Evolutionary conservation across 2,113 vertebrate genomes (phyloP).

Genomic region (Cairina moschata): DNA sequence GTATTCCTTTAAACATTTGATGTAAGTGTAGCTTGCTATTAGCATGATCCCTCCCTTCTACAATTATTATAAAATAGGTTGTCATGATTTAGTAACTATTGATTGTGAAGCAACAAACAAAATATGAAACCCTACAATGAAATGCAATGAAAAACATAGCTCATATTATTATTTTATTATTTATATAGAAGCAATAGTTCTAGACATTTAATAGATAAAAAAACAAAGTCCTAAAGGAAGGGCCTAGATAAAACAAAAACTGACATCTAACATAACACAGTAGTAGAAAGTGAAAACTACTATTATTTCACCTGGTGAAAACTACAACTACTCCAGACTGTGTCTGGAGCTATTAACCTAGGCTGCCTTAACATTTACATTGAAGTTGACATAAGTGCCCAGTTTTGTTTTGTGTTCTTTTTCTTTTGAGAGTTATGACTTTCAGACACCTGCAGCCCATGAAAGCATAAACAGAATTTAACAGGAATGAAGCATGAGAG

Average conservation of each 20-base stretch:
- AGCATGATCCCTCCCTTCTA: background rate
- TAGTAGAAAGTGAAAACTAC: background rate
- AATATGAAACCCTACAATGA: background rate
- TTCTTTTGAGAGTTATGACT: background rate
- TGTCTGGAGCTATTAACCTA: background rate
- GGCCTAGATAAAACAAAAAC: background rate
- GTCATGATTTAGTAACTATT: constrained; percentile 28
- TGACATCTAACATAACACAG: background rate
- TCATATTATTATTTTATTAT: constrained; percentile 12
- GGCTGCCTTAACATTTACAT: background rate
- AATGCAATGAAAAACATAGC: background rate
- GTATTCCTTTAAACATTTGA: background rate
- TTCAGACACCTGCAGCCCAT: background rate
- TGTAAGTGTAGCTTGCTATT: background rate
- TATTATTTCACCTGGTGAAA: background rate
- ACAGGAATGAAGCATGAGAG: background rate
- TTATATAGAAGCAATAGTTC: background rate
- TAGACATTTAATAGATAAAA: background rate
- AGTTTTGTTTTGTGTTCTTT: background rate
- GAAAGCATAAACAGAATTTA: background rate
- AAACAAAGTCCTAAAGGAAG: background rate
- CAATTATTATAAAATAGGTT: background rate
- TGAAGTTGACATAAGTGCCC: background rate
- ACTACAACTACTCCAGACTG: background rate
- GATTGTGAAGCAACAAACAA: constrained; percentile 30